Conservation (phyloP, 1,140 invertebrate species). For the Papilio machaon region DNA sequence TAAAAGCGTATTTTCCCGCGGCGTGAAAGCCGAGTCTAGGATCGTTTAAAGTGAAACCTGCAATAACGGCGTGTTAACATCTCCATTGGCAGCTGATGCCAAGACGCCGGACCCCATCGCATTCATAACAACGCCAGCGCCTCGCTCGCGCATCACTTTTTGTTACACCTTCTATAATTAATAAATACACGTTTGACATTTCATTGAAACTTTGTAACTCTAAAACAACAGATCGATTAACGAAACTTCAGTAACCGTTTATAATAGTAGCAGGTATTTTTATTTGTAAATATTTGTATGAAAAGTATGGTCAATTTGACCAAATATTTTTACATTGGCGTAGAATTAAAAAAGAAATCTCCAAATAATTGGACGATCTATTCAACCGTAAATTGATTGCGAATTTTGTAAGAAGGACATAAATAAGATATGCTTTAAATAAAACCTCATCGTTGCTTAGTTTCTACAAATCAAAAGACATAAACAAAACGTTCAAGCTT, state of each 20-base stretch:
- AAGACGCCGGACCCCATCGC: constrained; percentile 9
- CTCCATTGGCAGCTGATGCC: constrained; percentile 66
- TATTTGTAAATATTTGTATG: too few relatives aligned
- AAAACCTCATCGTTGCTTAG: too few relatives aligned
- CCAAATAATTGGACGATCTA: too few relatives aligned
- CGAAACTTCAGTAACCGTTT: not conserved
- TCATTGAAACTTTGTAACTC: not conserved
- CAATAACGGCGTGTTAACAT: constrained; percentile 67
- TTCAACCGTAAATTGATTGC: too few relatives aligned
- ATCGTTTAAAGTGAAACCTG: constrained; percentile 62
- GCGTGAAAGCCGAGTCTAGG: constrained; percentile 58
- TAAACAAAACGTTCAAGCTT: not conserved
- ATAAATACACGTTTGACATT: constrained; percentile 7
- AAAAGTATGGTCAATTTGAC: too few relatives aligned
- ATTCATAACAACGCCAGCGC: not conserved
- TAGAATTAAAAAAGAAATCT: too few relatives aligned
- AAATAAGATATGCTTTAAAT: not conserved
- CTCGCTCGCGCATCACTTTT: constrained; percentile 3
- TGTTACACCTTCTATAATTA: not conserved
- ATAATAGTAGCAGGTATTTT: too few relatives aligned
- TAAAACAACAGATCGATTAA: not conserved
- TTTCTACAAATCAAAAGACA: not conserved
- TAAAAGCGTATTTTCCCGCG: not conserved
- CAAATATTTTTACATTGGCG: too few relatives aligned
- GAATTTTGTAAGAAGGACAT: not conserved